A percentile compares a stretch with the other conserved stretches of the same genome.
Conservation (phyloP, 2,113 vertebrate species). For the Halcyon malimbica region DNA sequence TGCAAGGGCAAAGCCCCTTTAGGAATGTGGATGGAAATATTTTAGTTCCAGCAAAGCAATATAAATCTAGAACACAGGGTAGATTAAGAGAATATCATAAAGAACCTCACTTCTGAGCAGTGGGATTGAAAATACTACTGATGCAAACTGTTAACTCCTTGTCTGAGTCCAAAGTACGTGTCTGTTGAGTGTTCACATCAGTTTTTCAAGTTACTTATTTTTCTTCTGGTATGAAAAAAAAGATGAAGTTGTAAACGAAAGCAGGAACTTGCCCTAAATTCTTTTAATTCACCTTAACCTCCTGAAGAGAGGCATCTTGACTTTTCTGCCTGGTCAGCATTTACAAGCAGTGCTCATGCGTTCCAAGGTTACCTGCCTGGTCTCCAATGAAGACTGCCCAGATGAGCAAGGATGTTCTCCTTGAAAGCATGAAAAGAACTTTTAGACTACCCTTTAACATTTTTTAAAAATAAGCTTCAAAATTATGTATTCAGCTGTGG, state of each 20-base stretch:
- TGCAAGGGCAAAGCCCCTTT: background rate
- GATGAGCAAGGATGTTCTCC: background rate
- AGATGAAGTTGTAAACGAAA: background rate
- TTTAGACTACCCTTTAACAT: background rate
- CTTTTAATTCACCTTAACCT: background rate
- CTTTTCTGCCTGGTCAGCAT: background rate
- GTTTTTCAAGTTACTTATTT: conserved; percentile 4
- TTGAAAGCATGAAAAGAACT: background rate
- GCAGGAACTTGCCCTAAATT: background rate
- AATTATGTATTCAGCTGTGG: background rate
- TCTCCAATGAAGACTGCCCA: background rate
- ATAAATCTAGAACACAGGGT: conserved; percentile 22
- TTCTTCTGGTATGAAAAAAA: background rate
- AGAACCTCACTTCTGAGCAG: conserved; percentile 11
- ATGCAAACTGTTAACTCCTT: background rate
- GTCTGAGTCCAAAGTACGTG: background rate
- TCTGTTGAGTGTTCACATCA: background rate
- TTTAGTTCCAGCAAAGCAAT: background rate
- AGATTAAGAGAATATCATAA: background rate
- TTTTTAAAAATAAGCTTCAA: background rate
- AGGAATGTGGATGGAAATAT: background rate
- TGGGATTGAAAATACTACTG: background rate
- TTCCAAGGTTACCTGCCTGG: background rate
- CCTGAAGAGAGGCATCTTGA: background rate
- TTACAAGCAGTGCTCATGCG: background rate